A percentile compares a stretch with the other conserved stretches of the same genome.
Conservation (phyloP, 2,888 invertebrate genomes). For the Teleogryllus oceanicus region DNA sequence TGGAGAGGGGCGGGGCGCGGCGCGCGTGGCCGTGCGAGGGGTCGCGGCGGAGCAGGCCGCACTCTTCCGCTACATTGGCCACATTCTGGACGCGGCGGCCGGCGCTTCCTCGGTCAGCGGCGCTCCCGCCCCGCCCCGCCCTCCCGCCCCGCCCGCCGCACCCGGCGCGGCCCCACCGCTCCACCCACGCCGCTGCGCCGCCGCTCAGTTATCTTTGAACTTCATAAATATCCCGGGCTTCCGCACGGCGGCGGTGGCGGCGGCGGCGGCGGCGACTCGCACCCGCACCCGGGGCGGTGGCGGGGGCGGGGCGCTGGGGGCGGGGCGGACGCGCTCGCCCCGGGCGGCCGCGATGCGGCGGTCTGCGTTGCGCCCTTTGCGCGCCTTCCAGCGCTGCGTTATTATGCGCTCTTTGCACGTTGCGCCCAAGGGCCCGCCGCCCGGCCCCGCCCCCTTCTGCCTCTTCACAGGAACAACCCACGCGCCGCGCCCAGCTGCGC, state of each 20-base stretch:
- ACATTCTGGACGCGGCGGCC: conserved; percentile 7
- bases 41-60: not conserved
- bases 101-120: conserved; percentile 7
- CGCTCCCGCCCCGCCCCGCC: no score
- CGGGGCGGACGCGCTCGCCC: not conserved
- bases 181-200: no score
- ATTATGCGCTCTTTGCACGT: no score
- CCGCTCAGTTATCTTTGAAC: conserved; percentile 1
- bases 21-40: not conserved
- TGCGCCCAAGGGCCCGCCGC: no score
- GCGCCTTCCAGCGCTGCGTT: not conserved
- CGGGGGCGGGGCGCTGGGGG: not conserved
- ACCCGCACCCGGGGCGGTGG: not conserved
- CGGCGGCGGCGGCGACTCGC: not conserved
- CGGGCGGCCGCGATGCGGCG: not conserved
- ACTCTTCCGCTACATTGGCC: conserved; percentile 18
- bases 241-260: not conserved
- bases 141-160: no score
- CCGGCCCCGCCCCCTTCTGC: no score
- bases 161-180: no score
- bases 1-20: not conserved
- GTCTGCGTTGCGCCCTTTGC: not conserved
- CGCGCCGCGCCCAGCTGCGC: no score
- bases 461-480: no score
- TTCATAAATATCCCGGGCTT: conserved; percentile 9